Percentiles rank a stretch among this genome's conserved stretches.
These are phyloP conservation scores for Hexactinellida sp. DNA, from an alignment of 37 sponge, comb jelly and placozoan species.

Conservation along the genomic window DNA sequence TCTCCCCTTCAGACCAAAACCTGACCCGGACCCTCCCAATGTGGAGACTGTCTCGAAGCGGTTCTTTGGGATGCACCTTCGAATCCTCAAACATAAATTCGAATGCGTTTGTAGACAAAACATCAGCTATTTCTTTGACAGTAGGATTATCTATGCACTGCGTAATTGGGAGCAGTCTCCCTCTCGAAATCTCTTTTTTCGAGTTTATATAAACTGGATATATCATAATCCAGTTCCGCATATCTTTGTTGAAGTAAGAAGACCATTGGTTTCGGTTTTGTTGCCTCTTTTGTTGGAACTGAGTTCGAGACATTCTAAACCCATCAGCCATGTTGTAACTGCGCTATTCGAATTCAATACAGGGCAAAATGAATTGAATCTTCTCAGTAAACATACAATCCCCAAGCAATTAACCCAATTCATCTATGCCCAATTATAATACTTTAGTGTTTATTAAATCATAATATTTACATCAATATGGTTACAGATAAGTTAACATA, in stretches of 20 bases:
- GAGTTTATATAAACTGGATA: background rate
- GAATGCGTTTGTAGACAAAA: background rate
- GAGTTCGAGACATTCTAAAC: background rate
- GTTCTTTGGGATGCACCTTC: background rate
- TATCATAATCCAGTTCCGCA: background rate
- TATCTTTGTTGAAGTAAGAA: background rate
- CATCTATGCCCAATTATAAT: too few species aligned
- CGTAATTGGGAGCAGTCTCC: background rate
- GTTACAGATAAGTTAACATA: too few species aligned
- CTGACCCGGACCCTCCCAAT: background rate
- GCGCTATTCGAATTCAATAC: too few species aligned
- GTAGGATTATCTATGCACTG: background rate
- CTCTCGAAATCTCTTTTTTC: background rate
- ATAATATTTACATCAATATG: too few species aligned
- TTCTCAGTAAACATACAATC: too few species aligned
- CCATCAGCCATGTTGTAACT: too few species aligned
- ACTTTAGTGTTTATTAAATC: too few species aligned
- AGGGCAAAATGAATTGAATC: too few species aligned
- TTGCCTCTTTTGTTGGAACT: background rate
- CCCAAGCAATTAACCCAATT: too few species aligned
- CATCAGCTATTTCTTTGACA: background rate
- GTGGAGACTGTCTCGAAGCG: background rate
- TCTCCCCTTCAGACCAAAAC: background rate
- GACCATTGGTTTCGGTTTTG: background rate
- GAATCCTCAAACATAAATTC: background rate